These are phyloP conservation scores for Therioaphis trifolii DNA, from an alignment of 2,888 invertebrate genomes.

Conservation along the genomic window DNA sequence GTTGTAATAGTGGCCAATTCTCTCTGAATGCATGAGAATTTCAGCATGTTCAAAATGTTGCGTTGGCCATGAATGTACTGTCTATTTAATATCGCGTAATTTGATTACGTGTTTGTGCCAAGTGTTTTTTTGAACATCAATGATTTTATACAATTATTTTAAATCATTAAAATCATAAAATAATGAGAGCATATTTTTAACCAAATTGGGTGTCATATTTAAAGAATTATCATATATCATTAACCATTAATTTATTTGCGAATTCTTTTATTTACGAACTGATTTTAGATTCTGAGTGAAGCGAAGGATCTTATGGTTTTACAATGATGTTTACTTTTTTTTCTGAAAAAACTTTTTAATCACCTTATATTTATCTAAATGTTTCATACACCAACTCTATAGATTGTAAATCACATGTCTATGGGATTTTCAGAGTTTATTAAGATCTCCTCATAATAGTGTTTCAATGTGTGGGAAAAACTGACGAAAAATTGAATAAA, in stretches of 20 bases:
- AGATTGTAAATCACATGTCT: not conserved
- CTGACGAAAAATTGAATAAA: too few relatives aligned
- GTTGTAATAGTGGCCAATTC: not conserved
- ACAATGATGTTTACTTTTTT: too few relatives aligned
- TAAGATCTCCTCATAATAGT: too few relatives aligned
- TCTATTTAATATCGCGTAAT: constrained; percentile 1
- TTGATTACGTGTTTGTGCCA: constrained; percentile 7
- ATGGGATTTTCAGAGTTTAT: too few relatives aligned
- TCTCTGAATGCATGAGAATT: not conserved
- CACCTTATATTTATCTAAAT: too few relatives aligned
- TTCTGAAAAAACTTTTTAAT: too few relatives aligned
- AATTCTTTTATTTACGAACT: not conserved
- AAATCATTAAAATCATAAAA: not conserved
- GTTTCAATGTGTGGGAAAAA: too few relatives aligned
- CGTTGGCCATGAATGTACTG: not conserved
- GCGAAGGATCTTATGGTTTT: too few relatives aligned
- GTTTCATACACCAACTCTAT: too few relatives aligned
- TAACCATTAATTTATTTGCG: not conserved
- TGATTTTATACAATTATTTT: not conserved
- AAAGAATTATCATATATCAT: not conserved
- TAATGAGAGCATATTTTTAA: not conserved
- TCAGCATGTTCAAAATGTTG: not conserved
- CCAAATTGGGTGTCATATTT: not conserved
- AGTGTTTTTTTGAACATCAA: not conserved
- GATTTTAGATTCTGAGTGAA: too few relatives aligned